Evolutionary conservation across 1,140 invertebrate genomes (phyloP).

Genomic region (Littorina saxatilis): DNA sequence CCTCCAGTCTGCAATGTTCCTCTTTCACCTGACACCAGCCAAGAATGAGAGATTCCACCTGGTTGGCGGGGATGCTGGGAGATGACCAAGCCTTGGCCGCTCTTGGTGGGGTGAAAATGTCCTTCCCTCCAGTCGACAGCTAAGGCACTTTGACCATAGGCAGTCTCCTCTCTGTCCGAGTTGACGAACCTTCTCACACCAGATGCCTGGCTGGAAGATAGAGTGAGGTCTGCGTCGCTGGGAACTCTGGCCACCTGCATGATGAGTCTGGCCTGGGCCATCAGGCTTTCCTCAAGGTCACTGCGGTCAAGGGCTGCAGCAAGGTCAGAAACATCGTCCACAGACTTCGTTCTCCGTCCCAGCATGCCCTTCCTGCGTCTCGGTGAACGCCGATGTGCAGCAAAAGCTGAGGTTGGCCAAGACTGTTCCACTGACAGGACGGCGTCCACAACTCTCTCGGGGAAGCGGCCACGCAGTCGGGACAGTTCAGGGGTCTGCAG

Average conservation of each 20-base stretch:
- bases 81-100: not conserved
- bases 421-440: slow-evolving; percentile 38
- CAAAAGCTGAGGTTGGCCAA: not conserved
- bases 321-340: slow-evolving; percentile 34
- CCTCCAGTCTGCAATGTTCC: not conserved
- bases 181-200: not conserved
- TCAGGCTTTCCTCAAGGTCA: slow-evolving; percentile 19
- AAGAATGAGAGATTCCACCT: not conserved
- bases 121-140: slow-evolving; percentile 11
- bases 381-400: not conserved
- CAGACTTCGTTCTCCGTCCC: slow-evolving; percentile 39
- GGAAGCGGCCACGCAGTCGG: slow-evolving; percentile 25
- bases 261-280: slow-evolving; percentile 9
- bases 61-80: not conserved
- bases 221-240: not conserved
- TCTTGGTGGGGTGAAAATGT: slow-evolving; percentile 4
- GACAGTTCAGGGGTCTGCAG: not conserved
- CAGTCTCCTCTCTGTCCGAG: not conserved
- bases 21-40: not conserved
- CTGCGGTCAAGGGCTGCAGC: not conserved
- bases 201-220: too few species aligned
- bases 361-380: slow-evolving; percentile 14
- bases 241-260: slow-evolving; percentile 33
- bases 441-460: slow-evolving; percentile 38
- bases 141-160: not conserved